Percentiles rank a stretch among this genome's conserved stretches.
phyloP scores from a whole-genome alignment of 1,140 invertebrate species.

The Panonychus citri region DNA sequence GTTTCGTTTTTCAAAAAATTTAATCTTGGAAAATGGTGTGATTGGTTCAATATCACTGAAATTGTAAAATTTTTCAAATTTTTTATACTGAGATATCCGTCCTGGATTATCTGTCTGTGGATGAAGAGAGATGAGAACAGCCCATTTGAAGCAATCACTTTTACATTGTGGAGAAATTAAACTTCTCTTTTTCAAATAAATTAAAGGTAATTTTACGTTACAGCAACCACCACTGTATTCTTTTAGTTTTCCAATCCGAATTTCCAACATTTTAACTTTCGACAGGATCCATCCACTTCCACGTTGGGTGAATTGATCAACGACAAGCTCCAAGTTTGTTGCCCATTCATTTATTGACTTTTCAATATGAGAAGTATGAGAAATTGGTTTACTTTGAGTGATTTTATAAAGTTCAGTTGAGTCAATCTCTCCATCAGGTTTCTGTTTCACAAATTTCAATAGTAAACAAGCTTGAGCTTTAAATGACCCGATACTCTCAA shows the following conservation, averaged over 20 bases:
- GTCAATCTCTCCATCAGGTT: not conserved
- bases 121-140: not conserved
- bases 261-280: not conserved
- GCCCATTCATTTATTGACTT: not conserved
- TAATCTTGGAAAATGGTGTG: not conserved
- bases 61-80: not conserved
- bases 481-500: too few relatives aligned
- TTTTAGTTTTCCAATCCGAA: not conserved
- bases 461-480: too few relatives aligned
- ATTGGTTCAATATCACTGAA: not conserved
- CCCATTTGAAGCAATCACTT: not conserved
- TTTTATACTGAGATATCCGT: not conserved
- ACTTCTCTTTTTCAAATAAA: not conserved
- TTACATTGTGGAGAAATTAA: not conserved
- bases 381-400: not conserved
- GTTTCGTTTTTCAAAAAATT: not conserved
- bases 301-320: not conserved
- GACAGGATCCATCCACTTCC: not conserved
- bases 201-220: not conserved
- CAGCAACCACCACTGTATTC: not conserved
- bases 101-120: not conserved
- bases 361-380: not conserved
- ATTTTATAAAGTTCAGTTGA: not conserved
- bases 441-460: not conserved
- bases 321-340: not conserved